Percentiles rank a stretch among this genome's conserved stretches.
These are phyloP conservation scores for Hypothenemus hampei DNA, from an alignment of 1,140 invertebrate genomes.

Conservation along the genomic window DNA sequence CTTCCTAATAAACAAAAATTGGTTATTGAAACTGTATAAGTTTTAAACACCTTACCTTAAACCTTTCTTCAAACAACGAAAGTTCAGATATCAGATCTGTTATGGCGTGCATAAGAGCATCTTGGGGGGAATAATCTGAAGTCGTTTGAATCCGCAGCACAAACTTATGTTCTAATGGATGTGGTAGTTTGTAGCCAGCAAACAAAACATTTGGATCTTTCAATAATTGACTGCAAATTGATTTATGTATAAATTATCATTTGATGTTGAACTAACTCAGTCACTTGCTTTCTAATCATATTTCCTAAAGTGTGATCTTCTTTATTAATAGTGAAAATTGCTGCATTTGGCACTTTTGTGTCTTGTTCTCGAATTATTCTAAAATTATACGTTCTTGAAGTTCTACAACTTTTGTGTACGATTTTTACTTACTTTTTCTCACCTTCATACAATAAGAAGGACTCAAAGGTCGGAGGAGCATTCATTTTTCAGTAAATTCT, in stretches of 20 bases:
- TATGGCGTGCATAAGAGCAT: constrained; percentile 97
- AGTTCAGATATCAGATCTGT: constrained; percentile 96
- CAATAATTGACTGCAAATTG: constrained; percentile 75
- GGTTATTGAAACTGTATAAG: neutral
- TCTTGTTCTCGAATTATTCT: constrained; percentile 97
- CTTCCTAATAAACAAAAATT: constrained; percentile 64
- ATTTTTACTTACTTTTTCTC: constrained; percentile 88
- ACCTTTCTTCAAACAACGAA: constrained; percentile 95
- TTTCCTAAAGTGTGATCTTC: constrained; percentile 99
- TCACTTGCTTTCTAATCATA: constrained; percentile 96
- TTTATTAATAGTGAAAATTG: constrained; percentile 99
- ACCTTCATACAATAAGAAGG: constrained; percentile 95
- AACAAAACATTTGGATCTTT: constrained; percentile 99
- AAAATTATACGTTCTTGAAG: constrained; percentile 39
- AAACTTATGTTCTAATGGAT: constrained; percentile 98
- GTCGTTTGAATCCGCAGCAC: constrained; percentile 95
- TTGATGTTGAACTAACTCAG: no score
- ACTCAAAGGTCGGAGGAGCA: constrained; percentile 97
- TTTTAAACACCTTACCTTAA: constrained; percentile 62
- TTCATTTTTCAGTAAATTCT: no score
- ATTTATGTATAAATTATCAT: no score
- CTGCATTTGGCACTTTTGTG: constrained; percentile 98
- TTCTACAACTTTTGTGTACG: constrained; percentile 9
- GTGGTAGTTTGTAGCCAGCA: constrained; percentile 97
- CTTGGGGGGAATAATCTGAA: constrained; percentile 94